A percentile compares a stretch with the other conserved stretches of the same genome.
Conservation (phyloP, 2,888 invertebrate species). For the Gibbula magus region DNA sequence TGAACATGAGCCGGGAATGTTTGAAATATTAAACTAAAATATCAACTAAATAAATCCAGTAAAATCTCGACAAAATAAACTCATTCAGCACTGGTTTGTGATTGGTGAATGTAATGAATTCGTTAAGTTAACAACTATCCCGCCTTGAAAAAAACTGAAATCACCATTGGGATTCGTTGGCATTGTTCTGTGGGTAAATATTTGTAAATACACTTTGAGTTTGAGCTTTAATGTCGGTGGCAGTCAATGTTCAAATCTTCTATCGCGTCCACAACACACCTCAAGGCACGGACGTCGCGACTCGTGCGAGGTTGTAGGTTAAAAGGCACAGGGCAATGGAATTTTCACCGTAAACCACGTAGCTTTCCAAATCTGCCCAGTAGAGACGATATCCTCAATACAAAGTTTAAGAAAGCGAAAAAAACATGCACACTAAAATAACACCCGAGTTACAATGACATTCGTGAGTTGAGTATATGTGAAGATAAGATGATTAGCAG, state of each 20-base stretch:
- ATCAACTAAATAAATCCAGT: slow-evolving; percentile 2
- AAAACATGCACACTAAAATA: slow-evolving; percentile 14
- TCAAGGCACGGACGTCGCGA: slow-evolving; percentile 28
- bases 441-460: slow-evolving; percentile 7
- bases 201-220: slow-evolving; percentile 6
- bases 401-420: neutral
- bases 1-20: slow-evolving; percentile 15
- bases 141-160: too few species aligned
- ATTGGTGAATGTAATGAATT: neutral
- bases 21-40: neutral
- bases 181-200: slow-evolving; percentile 13
- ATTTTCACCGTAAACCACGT: neutral
- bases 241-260: neutral
- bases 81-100: neutral
- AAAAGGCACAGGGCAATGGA: neutral
- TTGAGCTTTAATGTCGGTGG: neutral
- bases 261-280: neutral
- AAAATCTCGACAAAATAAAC: neutral
- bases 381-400: slow-evolving; percentile 11
- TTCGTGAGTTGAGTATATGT: neutral
- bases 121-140: neutral
- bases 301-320: slow-evolving; percentile 18
- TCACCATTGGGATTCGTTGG: too few species aligned
- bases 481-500: slow-evolving; percentile 9
- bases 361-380: neutral